phyloP scores from a whole-genome alignment of 2,797 vertebrate species.

The Sebastolobus altivelis region DNA sequence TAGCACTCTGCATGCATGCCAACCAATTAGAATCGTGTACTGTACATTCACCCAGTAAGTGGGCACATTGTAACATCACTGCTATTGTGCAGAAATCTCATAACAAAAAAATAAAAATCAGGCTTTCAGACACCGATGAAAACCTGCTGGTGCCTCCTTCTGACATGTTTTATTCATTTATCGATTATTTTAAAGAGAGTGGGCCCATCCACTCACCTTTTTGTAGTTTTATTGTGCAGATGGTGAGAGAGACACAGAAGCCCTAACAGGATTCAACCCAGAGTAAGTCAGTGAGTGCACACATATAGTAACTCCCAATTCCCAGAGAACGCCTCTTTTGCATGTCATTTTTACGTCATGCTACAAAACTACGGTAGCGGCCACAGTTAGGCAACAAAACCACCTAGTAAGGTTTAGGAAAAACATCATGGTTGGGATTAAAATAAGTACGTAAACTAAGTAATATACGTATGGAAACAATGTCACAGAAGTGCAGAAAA shows the following conservation, averaged over 20 bases:
- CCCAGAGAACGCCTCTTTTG: neutral
- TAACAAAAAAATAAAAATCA: neutral
- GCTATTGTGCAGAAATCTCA: neutral
- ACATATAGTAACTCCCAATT: neutral
- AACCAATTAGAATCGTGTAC: neutral
- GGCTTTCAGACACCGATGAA: neutral
- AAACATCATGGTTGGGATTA: too few relatives aligned
- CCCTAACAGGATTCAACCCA: slow-evolving; percentile 4
- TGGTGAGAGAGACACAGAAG: neutral
- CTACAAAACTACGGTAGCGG: too few relatives aligned
- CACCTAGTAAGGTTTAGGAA: too few relatives aligned
- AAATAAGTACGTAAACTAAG: too few relatives aligned
- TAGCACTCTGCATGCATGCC: neutral
- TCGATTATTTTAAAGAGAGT: slow-evolving; percentile 23
- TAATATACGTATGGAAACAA: too few relatives aligned
- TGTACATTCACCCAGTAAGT: neutral
- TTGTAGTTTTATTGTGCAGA: neutral
- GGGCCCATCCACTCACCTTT: neutral
- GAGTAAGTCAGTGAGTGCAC: slow-evolving; percentile 1
- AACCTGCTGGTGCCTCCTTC: neutral
- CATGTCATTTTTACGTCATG: too few relatives aligned
- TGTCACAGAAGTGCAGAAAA: too few relatives aligned
- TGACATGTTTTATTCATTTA: slow-evolving; percentile 30
- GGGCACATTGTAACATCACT: neutral
- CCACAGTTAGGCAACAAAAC: too few relatives aligned